A percentile compares a stretch with the other conserved stretches of the same genome.
Conservation (phyloP, 1,140 invertebrate genomes). For the Procambarus virginalis region DNA sequence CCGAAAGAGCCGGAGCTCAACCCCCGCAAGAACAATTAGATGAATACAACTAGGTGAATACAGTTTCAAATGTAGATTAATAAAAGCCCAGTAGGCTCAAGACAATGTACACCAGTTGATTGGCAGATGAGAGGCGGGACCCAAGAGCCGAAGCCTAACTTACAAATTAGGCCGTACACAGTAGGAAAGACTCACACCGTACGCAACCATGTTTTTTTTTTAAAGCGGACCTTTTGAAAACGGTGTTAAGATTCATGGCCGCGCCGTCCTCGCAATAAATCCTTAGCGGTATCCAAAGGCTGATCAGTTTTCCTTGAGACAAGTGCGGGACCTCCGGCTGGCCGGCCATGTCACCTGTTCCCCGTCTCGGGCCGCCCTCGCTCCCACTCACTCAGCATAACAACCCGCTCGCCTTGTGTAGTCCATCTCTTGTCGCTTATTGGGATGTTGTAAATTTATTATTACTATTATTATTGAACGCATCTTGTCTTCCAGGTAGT, state of each 20-base stretch:
- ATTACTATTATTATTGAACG: not conserved
- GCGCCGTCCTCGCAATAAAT: not conserved
- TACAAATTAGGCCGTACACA: too few species aligned
- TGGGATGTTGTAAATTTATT: not conserved
- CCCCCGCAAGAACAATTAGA: too few species aligned
- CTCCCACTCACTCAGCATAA: not conserved
- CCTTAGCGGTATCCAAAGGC: conserved; percentile 2
- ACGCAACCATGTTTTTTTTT: too few species aligned
- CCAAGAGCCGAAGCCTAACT: too few species aligned
- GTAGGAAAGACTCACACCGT: too few species aligned
- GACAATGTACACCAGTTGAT: too few species aligned
- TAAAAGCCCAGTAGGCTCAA: too few species aligned
- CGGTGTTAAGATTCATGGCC: not conserved
- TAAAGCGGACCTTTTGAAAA: not conserved
- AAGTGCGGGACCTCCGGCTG: conserved; percentile 13
- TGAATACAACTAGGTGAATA: too few species aligned
- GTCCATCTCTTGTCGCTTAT: too few species aligned
- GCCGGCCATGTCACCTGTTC: not conserved
- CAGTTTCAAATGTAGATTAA: too few species aligned
- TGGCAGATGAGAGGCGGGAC: too few species aligned
- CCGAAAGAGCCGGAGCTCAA: too few species aligned
- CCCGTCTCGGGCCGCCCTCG: not conserved
- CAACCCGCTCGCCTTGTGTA: not conserved
- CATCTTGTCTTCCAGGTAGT: not conserved
- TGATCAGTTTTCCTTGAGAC: conserved; percentile 27